Base-by-base conservation (phyloP, 2,113 vertebrate species). In the Hemibagrus wyckioides region DNA sequence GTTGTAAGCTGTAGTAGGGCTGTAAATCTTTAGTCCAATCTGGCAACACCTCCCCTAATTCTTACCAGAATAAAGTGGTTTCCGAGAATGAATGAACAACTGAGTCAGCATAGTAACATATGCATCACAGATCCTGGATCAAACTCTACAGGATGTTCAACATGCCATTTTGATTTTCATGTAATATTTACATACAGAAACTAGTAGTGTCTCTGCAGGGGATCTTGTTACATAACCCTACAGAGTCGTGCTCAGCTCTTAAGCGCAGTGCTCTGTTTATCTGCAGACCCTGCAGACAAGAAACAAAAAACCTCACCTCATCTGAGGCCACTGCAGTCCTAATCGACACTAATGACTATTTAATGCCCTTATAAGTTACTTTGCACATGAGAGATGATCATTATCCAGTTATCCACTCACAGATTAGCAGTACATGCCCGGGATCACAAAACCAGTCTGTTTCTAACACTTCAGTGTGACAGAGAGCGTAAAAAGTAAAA, bases 361-460 rank as follows among this genome's bases (percentile, higher is more conserved):
- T 52, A 83, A 69, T 69, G 19, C n/a, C 21, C 19, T 71, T 36
- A 30, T 67, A 25, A 50, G n/a, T 39, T 65, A 7, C 41, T 41
- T 41, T 54, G 75, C 41, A 17, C 30, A 10, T 86, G 59, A 86
- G 52, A 80, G 44, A 86, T 80, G 48, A 25, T 71, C 82, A 9
- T 30, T 80, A 80, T 67, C 85, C 25, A 52, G 48, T n/a, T 39
- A 28, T 54, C 76, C 30, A 28, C 28, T 11, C 23, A 15, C 30
- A 54, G 75, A 33, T 67, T 63, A 65, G 30, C 75, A 52, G 14
- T 48, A 85, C 25, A 39, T 36, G 57, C 21, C 30, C 8, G 1
- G 54, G 25, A 86, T 86, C 85, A 80, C 48, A 80, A 69, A 56
- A 81, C 33, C 76, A 41, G 76, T 85, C 85, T 69, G 76, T 86